Evolutionary conservation across 2,888 invertebrate species (phyloP).

Genomic region (Leptopterna dolabrata): DNA sequence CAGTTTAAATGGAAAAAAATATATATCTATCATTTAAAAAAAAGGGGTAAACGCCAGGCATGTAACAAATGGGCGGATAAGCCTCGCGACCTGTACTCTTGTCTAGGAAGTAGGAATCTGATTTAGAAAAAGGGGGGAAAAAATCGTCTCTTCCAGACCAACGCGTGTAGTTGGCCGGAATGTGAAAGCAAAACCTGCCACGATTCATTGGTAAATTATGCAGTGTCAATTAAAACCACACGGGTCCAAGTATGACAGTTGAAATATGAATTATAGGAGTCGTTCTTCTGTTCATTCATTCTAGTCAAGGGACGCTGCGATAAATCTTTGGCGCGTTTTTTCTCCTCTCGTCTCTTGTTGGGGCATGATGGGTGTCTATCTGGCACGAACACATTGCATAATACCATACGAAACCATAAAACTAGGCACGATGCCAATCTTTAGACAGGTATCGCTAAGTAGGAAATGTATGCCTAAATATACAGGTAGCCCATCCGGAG

Average conservation of each 20-base stretch:
- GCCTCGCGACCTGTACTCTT: neutral
- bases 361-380: neutral
- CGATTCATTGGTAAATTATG: conserved; percentile 30
- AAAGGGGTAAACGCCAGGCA: neutral
- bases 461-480: too few species aligned
- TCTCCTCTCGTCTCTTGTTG: neutral
- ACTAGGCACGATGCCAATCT: too few species aligned
- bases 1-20: neutral
- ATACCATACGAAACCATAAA: too few species aligned
- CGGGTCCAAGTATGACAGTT: neutral
- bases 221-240: conserved; percentile 12
- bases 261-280: neutral
- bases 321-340: neutral
- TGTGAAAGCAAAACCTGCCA: neutral
- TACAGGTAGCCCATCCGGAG: too few species aligned
- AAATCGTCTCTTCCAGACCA: neutral
- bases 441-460: too few species aligned
- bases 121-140: too few species aligned
- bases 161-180: neutral
- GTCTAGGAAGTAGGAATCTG: conserved; percentile 12
- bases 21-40: neutral
- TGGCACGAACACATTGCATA: neutral
- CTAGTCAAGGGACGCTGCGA: neutral
- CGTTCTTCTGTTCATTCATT: neutral
- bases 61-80: neutral